Conservation (phyloP, 2,797 vertebrate species). For the Nasua narica region DNA sequence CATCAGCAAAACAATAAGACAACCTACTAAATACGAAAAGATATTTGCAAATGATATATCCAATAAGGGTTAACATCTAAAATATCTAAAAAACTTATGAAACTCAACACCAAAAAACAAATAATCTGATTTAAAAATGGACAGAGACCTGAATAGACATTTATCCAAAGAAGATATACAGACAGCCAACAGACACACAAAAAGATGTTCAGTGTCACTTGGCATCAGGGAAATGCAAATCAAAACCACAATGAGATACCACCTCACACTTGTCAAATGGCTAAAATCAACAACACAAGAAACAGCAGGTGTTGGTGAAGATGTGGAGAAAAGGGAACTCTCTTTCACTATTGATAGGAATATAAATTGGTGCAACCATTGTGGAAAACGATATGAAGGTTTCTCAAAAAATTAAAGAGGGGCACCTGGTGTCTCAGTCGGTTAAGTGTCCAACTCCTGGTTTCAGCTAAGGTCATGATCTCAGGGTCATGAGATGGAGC, state of each 20-base stretch:
- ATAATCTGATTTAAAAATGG: neutral
- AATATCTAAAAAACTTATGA: neutral
- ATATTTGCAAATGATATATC: neutral
- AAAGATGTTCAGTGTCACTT: neutral
- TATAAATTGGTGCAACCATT: neutral
- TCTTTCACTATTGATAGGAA: neutral
- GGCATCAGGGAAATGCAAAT: neutral
- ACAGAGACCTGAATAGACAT: no score
- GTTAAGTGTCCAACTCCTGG: neutral
- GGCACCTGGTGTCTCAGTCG: neutral
- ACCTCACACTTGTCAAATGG: neutral
- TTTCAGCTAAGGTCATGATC: neutral
- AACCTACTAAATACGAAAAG: neutral
- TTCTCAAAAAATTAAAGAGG: neutral
- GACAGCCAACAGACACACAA: neutral
- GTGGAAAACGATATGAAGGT: neutral
- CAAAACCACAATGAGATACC: neutral
- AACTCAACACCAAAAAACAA: neutral
- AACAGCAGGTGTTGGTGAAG: neutral
- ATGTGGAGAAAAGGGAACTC: neutral
- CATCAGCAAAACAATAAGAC: neutral
- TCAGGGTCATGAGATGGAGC: neutral
- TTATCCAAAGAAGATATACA: no score
- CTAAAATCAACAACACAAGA: neutral
- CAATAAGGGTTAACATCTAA: neutral